These are phyloP conservation scores for Mormyrops attenuatus DNA, from an alignment of 2,797 vertebrate species.

Conservation along the genomic window DNA sequence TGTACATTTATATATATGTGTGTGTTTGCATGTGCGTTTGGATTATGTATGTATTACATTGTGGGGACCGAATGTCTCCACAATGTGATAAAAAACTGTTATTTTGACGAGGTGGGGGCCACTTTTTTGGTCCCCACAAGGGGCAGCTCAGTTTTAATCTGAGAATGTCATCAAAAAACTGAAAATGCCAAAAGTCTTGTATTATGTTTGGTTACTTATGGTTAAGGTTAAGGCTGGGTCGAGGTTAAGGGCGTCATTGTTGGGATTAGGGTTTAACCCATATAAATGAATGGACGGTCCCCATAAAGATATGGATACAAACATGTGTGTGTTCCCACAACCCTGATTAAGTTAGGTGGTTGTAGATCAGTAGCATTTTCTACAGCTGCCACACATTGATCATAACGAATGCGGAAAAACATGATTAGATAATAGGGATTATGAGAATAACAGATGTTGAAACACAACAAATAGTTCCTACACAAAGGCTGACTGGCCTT, in stretches of 20 bases:
- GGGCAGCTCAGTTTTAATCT: neutral
- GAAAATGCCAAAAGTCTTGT: neutral
- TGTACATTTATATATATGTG: neutral
- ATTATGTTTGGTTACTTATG: neutral
- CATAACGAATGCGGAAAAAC: neutral
- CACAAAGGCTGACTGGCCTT: neutral
- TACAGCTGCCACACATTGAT: neutral
- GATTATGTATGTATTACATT: neutral
- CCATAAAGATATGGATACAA: neutral
- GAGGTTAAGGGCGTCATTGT: neutral
- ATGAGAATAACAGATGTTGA: neutral
- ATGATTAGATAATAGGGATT: neutral
- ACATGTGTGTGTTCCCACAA: neutral
- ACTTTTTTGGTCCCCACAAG: neutral
- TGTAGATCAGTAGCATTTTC: neutral
- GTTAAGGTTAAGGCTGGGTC: neutral
- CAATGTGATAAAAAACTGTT: neutral
- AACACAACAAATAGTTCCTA: neutral
- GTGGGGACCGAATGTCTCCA: neutral
- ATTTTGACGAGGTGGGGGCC: neutral
- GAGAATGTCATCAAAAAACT: neutral
- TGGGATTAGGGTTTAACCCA: neutral
- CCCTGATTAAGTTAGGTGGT: neutral
- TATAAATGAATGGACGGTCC: neutral
- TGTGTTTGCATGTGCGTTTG: neutral